Percentiles rank a stretch among this genome's conserved stretches.
Conservation (phyloP, 2,797 vertebrate genomes). For the Prunella strophiata region DNA sequence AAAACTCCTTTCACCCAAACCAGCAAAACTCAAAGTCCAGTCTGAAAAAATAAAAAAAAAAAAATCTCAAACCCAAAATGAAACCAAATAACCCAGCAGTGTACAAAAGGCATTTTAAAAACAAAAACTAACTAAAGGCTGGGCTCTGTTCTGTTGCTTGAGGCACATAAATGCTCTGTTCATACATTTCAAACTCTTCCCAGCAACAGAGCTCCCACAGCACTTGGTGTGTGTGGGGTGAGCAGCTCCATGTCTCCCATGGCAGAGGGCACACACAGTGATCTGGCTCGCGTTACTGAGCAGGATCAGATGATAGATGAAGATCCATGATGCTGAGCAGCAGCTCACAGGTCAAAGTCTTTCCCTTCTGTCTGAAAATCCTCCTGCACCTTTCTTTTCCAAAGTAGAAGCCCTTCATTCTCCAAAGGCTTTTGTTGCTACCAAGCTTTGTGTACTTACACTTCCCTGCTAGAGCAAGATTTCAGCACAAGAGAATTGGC, state of each 20-base stretch:
- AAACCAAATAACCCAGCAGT: background rate
- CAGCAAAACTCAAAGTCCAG: background rate
- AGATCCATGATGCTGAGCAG: constrained; percentile 39
- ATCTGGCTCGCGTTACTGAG: constrained; percentile 51
- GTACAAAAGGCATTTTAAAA: background rate
- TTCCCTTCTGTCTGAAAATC: constrained; percentile 22
- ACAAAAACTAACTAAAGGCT: background rate
- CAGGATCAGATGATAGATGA: constrained; percentile 60
- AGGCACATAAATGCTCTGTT: background rate
- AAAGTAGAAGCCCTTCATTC: background rate
- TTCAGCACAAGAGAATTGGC: background rate
- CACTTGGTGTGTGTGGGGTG: background rate
- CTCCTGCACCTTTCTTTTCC: background rate
- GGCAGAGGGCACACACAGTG: constrained; percentile 56
- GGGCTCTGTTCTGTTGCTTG: background rate
- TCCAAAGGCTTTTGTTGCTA: background rate
- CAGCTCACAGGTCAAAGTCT: constrained; percentile 32
- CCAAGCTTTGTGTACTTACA: background rate
- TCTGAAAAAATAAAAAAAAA: accelerated
- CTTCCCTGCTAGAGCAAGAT: background rate
- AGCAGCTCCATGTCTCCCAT: constrained; percentile 35
- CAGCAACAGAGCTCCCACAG: constrained; percentile 32
- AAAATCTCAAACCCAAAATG: background rate
- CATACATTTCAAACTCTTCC: background rate
- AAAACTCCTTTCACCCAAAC: background rate